phyloP scores from a whole-genome alignment of 2,888 invertebrate species.

The Leucoptera coffeella region DNA sequence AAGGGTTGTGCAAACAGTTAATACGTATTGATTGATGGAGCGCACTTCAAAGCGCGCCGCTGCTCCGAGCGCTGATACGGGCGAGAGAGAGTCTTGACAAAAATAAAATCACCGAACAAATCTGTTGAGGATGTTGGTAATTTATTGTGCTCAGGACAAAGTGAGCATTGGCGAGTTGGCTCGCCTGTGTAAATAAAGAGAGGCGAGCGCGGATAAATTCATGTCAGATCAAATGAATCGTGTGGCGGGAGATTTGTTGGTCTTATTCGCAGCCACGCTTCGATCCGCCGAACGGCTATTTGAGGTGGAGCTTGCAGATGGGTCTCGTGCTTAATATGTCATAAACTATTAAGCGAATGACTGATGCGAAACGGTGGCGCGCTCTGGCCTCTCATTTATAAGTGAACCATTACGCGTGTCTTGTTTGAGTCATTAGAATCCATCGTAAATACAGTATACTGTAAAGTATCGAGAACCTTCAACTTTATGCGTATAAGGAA shows the following conservation, averaged over 20 bases:
- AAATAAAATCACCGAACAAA: constrained; percentile 29
- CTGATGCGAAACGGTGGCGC: too few relatives aligned
- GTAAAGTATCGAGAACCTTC: too few relatives aligned
- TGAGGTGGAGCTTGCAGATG: too few relatives aligned
- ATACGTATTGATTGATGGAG: constrained; percentile 3
- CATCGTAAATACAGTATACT: too few relatives aligned
- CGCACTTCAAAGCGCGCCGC: constrained; percentile 35
- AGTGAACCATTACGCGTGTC: too few relatives aligned
- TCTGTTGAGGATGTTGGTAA: constrained; percentile 46
- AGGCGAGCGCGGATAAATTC: constrained; percentile 42
- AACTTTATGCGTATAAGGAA: too few relatives aligned
- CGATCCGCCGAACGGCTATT: constrained; percentile 10
- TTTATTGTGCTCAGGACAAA: constrained; percentile 51
- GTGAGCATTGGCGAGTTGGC: constrained; percentile 39
- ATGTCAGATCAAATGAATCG: constrained; percentile 52
- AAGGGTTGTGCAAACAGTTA: constrained; percentile 3
- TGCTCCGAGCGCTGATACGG: constrained; percentile 28
- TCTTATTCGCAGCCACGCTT: constrained; percentile 20
- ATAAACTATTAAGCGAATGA: too few relatives aligned
- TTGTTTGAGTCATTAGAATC: too few relatives aligned
- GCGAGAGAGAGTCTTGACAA: constrained; percentile 27
- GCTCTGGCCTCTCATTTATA: too few relatives aligned
- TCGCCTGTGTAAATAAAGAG: constrained; percentile 47
- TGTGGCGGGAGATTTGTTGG: constrained; percentile 35
- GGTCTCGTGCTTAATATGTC: too few relatives aligned